Percentiles rank a stretch among this genome's conserved stretches.
These are phyloP conservation scores for Halesus radiatus DNA, from an alignment of 1,140 invertebrate genomes.

Conservation along the genomic window DNA sequence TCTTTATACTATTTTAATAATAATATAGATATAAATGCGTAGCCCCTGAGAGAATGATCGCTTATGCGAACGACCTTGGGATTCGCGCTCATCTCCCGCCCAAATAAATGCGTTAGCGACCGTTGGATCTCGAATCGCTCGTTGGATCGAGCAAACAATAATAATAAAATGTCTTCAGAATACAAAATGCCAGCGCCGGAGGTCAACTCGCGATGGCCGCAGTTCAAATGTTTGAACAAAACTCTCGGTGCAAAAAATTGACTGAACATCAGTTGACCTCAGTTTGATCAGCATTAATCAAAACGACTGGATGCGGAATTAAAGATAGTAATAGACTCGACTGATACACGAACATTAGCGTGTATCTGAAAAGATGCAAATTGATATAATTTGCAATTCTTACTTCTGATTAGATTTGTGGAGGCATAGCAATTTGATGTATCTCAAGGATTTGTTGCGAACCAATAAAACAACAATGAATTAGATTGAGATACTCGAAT, in stretches of 20 bases:
- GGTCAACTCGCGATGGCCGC: constrained; percentile 14
- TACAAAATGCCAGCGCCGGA: not conserved
- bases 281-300: not conserved
- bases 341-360: not conserved
- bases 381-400: no score
- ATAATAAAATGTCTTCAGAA: not conserved
- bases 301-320: constrained; percentile 27
- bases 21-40: no score
- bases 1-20: no score
- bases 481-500: not conserved
- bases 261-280: constrained; percentile 13
- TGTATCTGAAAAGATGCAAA: no score
- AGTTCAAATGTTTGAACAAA: constrained; percentile 29
- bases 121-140: not conserved
- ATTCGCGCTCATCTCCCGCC: not conserved
- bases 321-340: not conserved
- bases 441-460: not conserved
- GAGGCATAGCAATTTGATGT: not conserved
- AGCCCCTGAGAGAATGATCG: no score
- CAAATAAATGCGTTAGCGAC: not conserved
- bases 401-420: not conserved
- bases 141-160: no score
- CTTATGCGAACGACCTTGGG: no score
- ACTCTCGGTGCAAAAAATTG: constrained; percentile 16
- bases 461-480: not conserved